phyloP scores from a whole-genome alignment of 1,140 invertebrate species.

The Drosophila punjabiensis region DNA sequence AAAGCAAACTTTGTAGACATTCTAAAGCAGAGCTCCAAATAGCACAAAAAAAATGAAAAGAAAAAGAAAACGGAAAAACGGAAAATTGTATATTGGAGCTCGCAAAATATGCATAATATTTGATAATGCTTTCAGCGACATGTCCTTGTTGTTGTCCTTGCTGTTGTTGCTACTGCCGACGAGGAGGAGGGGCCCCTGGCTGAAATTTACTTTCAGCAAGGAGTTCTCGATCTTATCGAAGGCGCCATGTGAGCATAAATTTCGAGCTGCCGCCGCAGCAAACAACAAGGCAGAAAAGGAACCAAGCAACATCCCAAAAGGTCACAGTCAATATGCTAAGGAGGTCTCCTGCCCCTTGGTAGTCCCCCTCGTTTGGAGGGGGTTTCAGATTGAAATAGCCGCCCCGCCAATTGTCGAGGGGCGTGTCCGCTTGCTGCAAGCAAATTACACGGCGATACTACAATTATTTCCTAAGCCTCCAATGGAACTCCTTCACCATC shows the following conservation, averaged over 20 bases:
- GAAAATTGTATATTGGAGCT: conserved; percentile 64
- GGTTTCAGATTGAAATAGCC: conserved; percentile 52
- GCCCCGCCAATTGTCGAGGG: conserved; percentile 52
- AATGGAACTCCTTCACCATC: conserved; percentile 7
- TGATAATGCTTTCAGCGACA: conserved; percentile 83
- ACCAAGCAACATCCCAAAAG: conserved; percentile 41
- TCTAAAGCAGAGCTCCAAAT: conserved; percentile 55
- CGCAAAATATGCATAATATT: conserved; percentile 82
- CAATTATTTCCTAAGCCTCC: conserved; percentile 72
- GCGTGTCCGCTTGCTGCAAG: conserved; percentile 58
- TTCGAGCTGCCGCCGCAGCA: conserved; percentile 43
- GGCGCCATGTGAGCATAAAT: conserved; percentile 81
- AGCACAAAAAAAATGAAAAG: conserved; percentile 24
- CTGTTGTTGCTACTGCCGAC: conserved; percentile 48
- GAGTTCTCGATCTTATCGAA: conserved; percentile 69
- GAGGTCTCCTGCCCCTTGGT: not conserved
- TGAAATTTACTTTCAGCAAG: conserved; percentile 55
- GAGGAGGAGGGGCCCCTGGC: conserved; percentile 21
- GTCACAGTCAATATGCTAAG: conserved; percentile 63
- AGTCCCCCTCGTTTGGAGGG: not conserved
- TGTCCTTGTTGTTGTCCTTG: conserved; percentile 62
- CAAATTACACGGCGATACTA: conserved; percentile 77
- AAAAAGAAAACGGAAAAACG: conserved; percentile 13
- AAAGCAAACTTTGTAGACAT: conserved; percentile 82
- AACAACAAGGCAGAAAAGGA: conserved; percentile 24